Evolutionary conservation across 2,888 invertebrate genomes (phyloP).

Genomic region (Hypomecis atomaria): DNA sequence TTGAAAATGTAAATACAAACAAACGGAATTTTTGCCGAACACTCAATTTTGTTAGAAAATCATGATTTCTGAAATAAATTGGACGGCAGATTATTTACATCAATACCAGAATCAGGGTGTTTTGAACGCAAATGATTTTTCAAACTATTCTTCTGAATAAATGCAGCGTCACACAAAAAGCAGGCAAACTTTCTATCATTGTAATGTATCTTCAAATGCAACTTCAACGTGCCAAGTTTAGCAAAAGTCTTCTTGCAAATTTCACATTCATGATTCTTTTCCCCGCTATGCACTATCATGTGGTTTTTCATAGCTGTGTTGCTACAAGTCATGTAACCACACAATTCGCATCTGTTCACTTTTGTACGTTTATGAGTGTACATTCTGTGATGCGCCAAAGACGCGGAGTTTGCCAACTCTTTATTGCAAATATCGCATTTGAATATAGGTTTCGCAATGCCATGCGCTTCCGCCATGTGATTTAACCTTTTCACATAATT

Average conservation of each 20-base stretch:
- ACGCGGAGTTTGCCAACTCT: constrained; percentile 44
- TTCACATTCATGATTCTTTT: constrained; percentile 64
- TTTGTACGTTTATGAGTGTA: constrained; percentile 61
- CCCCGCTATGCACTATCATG: constrained; percentile 67
- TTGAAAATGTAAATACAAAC: no score
- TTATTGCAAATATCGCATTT: constrained; percentile 67
- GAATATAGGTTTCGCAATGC: constrained; percentile 60
- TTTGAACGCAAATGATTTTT: constrained; percentile 73
- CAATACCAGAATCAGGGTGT: constrained; percentile 54
- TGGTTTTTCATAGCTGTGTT: constrained; percentile 26
- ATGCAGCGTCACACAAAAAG: constrained; percentile 68
- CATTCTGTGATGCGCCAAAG: constrained; percentile 43
- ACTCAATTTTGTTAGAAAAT: no score
- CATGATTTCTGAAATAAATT: no score
- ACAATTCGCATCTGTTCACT: constrained; percentile 54
- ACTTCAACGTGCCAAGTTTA: constrained; percentile 66
- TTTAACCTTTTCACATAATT: constrained; percentile 69
- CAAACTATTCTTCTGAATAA: constrained; percentile 73
- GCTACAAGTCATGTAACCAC: constrained; percentile 30
- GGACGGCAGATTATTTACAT: constrained; percentile 13
- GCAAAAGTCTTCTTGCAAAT: constrained; percentile 76
- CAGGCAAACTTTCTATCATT: constrained; percentile 71
- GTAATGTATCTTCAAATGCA: constrained; percentile 74
- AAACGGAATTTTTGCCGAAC: no score
- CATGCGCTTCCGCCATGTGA: constrained; percentile 66